Base-by-base conservation (phyloP, 2,888 invertebrate genomes). In the Amblyteles armatorius region DNA sequence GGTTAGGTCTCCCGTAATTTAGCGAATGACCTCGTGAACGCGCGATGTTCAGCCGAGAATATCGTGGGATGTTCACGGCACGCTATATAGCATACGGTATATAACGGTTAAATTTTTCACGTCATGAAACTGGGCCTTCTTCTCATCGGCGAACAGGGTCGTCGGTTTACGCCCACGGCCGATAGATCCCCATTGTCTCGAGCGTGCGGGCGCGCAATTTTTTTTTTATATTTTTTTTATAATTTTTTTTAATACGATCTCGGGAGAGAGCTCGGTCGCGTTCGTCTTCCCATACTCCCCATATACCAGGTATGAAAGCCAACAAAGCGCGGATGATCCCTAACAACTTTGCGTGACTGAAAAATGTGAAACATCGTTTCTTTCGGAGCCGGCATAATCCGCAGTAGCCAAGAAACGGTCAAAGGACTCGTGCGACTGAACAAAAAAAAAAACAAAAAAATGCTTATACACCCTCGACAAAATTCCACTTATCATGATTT, bases 91-190 rank as follows among this genome's bases (percentile, higher is more conserved):
- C 71, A 74, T 73, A 79, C 52, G 68, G 48, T 60, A 52, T 79
- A 50, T 81, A 87, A 84, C 73, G 84, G 87, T 79, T 79, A 82
- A 33, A 86, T 80, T 87, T 86, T 87, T 86, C 82, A 80, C 79
- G 84, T 86, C 82, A 82, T 87, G 83, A 84, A 86, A 82, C 83
- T 79, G 85, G 87, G 82, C 86, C 85, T 85, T 84, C 82, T 82
- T 77, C 79, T 78, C 82, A 86, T 79, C 86, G 52, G 65, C 76
- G 55, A 83, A 85, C 80, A 77, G 82, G 83, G 80, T 79, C 85
- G 81, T 71, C 73, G 85, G 81, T 79, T 83, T 73, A 83, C 83
- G 83, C 85, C 85, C 87, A 86, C 82, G 77, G 71, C 78, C 82
- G 79, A 73, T 79, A 86, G 86, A 87, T 84, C 84, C 72, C 86